These are phyloP conservation scores for Melanaphis sacchari DNA, from an alignment of 1,140 invertebrate genomes.

Conservation along the genomic window DNA sequence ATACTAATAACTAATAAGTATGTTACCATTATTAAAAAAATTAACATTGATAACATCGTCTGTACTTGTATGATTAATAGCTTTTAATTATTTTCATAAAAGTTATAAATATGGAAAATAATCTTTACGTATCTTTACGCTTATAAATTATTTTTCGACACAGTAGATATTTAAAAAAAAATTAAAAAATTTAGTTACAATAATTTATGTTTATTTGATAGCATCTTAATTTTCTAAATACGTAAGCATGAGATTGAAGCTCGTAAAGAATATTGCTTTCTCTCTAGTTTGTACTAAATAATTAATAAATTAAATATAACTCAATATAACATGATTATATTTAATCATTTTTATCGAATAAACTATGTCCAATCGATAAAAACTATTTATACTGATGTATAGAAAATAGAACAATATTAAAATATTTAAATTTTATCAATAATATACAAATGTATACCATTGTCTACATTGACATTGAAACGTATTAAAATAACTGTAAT, in stretches of 20 bases:
- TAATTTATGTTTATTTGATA: not conserved
- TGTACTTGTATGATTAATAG: not conserved
- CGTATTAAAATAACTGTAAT: not conserved
- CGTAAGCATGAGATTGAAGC: not conserved
- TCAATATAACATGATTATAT: not conserved
- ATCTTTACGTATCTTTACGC: not conserved
- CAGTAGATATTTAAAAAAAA: not conserved
- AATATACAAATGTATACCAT: not conserved
- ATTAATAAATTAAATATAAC: not conserved
- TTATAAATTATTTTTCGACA: not conserved
- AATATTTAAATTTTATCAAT: not conserved
- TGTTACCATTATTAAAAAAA: slow-evolving; percentile 3
- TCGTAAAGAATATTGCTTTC: not conserved
- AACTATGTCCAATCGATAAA: not conserved
- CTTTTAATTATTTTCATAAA: slow-evolving; percentile 6
- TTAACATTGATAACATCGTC: not conserved
- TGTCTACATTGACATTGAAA: too few relatives aligned
- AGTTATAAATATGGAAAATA: slow-evolving; percentile 17
- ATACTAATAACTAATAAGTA: not conserved
- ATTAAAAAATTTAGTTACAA: not conserved
- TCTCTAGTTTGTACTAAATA: not conserved
- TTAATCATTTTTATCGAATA: not conserved
- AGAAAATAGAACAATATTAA: not conserved
- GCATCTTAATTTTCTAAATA: not conserved
- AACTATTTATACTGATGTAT: not conserved